Evolutionary conservation across 1,140 invertebrate species (phyloP).

Genomic region (Drosophila navojoa): DNA sequence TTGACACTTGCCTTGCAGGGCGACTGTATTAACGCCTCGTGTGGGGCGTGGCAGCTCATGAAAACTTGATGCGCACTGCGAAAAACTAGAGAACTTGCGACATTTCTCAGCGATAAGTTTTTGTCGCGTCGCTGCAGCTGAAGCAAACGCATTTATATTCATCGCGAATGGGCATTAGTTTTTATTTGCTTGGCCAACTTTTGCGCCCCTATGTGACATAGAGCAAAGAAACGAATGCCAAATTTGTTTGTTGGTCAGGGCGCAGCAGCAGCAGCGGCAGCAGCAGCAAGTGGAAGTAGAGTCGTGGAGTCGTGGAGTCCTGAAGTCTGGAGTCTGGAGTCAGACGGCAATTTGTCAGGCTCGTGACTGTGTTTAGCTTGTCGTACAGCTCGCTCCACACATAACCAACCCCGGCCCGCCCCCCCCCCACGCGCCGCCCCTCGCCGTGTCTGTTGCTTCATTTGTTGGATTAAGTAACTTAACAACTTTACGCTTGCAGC

Average conservation of each 20-base stretch:
- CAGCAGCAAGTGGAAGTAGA: neutral
- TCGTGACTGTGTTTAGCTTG: constrained; percentile 66
- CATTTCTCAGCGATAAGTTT: constrained; percentile 45
- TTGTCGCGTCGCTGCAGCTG: neutral
- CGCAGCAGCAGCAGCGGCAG: neutral
- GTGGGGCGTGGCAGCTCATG: constrained; percentile 1
- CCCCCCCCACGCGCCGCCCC: neutral
- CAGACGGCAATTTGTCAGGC: constrained; percentile 78
- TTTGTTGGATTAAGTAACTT: constrained; percentile 83
- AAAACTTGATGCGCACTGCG: constrained; percentile 18
- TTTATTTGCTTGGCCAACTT: constrained; percentile 63
- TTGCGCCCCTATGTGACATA: constrained; percentile 32
- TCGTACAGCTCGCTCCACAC: constrained; percentile 17
- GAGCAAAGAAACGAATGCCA: constrained; percentile 44
- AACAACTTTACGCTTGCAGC: constrained; percentile 82
- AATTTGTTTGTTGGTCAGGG: constrained; percentile 68
- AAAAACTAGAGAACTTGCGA: constrained; percentile 39
- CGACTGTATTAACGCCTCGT: constrained; percentile 44
- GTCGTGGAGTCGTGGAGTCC: neutral
- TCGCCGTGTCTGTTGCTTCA: constrained; percentile 52
- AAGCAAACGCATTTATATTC: constrained; percentile 68
- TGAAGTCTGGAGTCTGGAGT: constrained; percentile 35
- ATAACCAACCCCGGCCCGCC: neutral
- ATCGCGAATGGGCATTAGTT: constrained; percentile 67
- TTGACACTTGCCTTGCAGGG: constrained; percentile 22